phyloP scores from a whole-genome alignment of 2,888 invertebrate genomes.

The Scelioninae gen. 2 region DNA sequence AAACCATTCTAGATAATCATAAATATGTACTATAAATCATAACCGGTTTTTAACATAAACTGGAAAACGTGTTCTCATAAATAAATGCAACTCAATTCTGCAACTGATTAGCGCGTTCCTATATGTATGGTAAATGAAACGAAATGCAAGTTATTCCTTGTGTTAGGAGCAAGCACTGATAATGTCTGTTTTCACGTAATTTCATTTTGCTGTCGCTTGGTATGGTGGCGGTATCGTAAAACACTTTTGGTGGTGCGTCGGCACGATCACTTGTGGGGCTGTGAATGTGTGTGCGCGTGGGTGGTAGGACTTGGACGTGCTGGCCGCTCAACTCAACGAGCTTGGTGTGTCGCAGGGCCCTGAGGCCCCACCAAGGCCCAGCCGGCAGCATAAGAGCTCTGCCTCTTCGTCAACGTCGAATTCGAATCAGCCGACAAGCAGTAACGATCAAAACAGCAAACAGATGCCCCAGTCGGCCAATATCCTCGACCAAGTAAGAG shows the following conservation, averaged over 20 bases:
- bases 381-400: constrained; percentile 72
- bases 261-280: constrained; percentile 67
- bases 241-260: constrained; percentile 62
- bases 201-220: constrained; percentile 42
- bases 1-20: no score
- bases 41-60: no score
- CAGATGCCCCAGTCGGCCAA: constrained; percentile 73
- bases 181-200: constrained; percentile 29
- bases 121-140: neutral
- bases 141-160: constrained; percentile 19
- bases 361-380: constrained; percentile 82
- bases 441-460: constrained; percentile 73
- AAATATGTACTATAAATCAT: no score
- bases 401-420: constrained; percentile 67
- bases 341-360: constrained; percentile 87
- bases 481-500: constrained; percentile 73
- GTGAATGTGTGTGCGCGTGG: constrained; percentile 72
- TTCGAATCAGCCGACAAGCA: constrained; percentile 67
- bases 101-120: neutral
- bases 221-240: constrained; percentile 50
- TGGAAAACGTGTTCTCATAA: no score
- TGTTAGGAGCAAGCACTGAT: constrained; percentile 12
- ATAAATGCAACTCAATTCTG: no score
- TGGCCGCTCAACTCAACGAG: constrained; percentile 97
- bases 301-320: constrained; percentile 93